Percentiles rank a stretch among this genome's conserved stretches.
These are phyloP conservation scores for Azemiops feae DNA, from an alignment of 2,113 vertebrate species.

Conservation along the genomic window DNA sequence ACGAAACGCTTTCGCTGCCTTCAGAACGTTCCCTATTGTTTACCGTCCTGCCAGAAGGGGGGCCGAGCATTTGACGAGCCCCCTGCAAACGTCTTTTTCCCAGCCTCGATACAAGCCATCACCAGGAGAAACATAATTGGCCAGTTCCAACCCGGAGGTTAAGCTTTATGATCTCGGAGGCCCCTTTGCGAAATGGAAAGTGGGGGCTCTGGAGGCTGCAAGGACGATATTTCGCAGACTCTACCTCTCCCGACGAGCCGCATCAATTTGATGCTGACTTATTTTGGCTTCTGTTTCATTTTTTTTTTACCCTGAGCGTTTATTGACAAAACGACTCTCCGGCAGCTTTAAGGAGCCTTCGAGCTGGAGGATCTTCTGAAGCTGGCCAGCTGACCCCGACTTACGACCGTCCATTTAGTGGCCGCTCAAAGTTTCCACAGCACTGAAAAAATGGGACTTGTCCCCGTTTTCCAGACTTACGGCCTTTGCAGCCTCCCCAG, in stretches of 20 bases:
- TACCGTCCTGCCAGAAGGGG: neutral
- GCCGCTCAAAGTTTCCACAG: too few species aligned
- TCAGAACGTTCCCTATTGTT: neutral
- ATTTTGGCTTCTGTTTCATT: neutral
- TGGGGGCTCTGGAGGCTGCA: neutral
- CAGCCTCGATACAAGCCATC: neutral
- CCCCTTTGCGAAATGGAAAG: constrained; percentile 22
- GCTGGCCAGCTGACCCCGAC: neutral
- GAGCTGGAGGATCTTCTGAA: neutral
- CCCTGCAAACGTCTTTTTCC: neutral
- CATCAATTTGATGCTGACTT: neutral
- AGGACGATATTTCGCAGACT: neutral
- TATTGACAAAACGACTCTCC: neutral
- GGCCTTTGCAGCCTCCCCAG: too few species aligned
- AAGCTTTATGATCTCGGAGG: constrained; percentile 4
- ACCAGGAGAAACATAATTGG: constrained; percentile 6
- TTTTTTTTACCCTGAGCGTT: neutral
- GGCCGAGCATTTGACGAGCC: too few species aligned
- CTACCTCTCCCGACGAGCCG: neutral
- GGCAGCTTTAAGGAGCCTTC: neutral
- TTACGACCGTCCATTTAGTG: too few species aligned
- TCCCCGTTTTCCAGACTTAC: too few species aligned
- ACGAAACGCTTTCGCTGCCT: too few species aligned
- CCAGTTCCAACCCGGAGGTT: neutral
- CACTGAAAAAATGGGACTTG: too few species aligned